Base-by-base conservation (phyloP, 2,888 invertebrate genomes). In the Hipparchia sbordonii region DNA sequence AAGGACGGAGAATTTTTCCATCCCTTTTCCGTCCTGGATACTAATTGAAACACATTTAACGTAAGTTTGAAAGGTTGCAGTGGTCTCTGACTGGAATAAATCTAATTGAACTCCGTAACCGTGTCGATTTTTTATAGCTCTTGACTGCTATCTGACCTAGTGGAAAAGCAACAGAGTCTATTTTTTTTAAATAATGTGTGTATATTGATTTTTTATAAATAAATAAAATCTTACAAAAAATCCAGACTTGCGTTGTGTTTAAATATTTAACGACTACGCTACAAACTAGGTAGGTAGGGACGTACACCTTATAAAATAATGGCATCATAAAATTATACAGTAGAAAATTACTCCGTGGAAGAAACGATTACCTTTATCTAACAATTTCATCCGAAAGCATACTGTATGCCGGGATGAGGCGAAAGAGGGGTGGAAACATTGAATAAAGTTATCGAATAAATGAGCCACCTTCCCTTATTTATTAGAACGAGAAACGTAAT, bases 361-460 rank as follows among this genome's bases (percentile, higher is more conserved):
- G 70, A 68, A 72, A 71, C 73, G 60, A 71, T 72, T 85, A 83
- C 86, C 84, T 88, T 89, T 86, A 87, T 79, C 79, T 79, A 80
- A 81, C 84, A 82, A 84, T 88, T 85, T 84, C 82, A 84, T 81
- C 80, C 79, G 79, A 78, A 78, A 85, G 82, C 88, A 86, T 89
- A 89, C 87, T 87, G 86, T 84, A 66, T 54, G 57, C 57, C 61
- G 66, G 23, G 57, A 57, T 23, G 57, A 12, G 68, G 82, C 86
- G 88, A 89, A 90, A 84, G 88, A 87, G 89, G 92, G 91, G 89
- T 86, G 85, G 82, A 79, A 84, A 88, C 88, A 91, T 91, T 89
- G 90, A 91, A 92, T 92, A 92, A 92, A 89, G 86, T 89, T 89
- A 91, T 91, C 87, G 87, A 84, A 84, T 81, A 84, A 82, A 83